These are phyloP conservation scores for Rhinella marina DNA, from an alignment of 2,797 vertebrate species.

Conservation along the genomic window DNA sequence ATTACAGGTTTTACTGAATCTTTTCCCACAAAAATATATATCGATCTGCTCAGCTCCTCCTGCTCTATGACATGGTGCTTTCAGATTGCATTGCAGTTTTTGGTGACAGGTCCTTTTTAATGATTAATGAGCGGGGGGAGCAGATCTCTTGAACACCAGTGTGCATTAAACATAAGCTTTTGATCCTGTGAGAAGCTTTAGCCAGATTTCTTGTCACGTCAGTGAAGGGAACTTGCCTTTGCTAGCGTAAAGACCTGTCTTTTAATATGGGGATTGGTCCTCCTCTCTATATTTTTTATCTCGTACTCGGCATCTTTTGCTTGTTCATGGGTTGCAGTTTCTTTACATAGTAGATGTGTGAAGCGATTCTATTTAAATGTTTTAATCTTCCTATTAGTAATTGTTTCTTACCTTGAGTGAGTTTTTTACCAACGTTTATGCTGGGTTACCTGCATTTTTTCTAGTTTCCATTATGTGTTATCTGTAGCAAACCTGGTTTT, in stretches of 20 bases:
- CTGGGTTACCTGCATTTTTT: not conserved
- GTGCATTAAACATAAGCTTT: not conserved
- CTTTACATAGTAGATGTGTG: not conserved
- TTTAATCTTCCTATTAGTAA: not conserved
- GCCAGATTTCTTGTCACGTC: not conserved
- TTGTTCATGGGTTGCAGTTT: not conserved
- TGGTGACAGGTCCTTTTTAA: not conserved
- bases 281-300: not conserved
- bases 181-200: not conserved
- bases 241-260: not conserved
- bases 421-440: not conserved
- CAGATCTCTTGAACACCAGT: not conserved
- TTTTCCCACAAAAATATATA: too few relatives aligned
- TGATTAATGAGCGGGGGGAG: not conserved
- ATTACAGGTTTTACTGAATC: too few relatives aligned
- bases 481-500: not conserved
- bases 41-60: too few relatives aligned
- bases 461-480: not conserved
- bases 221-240: not conserved
- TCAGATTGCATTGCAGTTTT: too few relatives aligned
- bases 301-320: not conserved
- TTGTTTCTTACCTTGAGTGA: not conserved
- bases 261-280: slow-evolving; percentile 2
- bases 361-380: not conserved
- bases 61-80: too few relatives aligned